Conservation (phyloP, 2,113 vertebrate species). For the Epinephelus cyanopodus region DNA sequence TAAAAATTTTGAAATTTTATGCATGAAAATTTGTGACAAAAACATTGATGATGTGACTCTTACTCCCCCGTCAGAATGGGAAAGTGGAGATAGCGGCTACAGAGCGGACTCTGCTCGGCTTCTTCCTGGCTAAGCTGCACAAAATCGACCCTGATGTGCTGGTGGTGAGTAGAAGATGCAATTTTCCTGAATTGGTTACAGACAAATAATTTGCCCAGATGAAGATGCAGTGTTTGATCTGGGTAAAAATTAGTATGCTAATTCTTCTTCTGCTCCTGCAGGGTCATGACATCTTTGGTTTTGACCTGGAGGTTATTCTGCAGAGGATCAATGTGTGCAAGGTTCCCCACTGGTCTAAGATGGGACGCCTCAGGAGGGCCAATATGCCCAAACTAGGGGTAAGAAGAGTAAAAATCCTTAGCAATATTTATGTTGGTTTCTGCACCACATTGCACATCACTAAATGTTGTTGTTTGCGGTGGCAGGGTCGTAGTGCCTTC, state of each 20-base stretch:
- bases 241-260: neutral
- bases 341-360: constrained; percentile 98
- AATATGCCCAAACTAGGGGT: constrained; percentile 98
- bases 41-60: neutral
- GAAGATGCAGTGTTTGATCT: neutral
- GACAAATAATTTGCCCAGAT: neutral
- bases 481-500: constrained; percentile 92
- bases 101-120: constrained; percentile 94
- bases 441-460: neutral
- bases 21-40: neutral
- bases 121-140: constrained; percentile 97
- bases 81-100: constrained; percentile 94
- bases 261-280: constrained; percentile 73
- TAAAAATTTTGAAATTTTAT: too few relatives aligned
- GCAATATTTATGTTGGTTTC: neutral
- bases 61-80: constrained; percentile 87
- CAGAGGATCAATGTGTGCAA: constrained; percentile 94
- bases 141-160: constrained; percentile 97
- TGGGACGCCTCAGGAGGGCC: constrained; percentile 92
- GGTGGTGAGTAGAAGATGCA: constrained; percentile 87
- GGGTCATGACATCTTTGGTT: constrained; percentile 98
- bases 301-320: constrained; percentile 96
- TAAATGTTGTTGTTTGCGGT: neutral
- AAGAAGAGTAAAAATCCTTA: constrained; percentile 56
- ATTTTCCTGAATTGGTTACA: neutral